Evolutionary conservation across 2,888 invertebrate genomes (phyloP), one percentile per base, ranked within the genome.

Genomic region (Dysmachus trigonus): DNA sequence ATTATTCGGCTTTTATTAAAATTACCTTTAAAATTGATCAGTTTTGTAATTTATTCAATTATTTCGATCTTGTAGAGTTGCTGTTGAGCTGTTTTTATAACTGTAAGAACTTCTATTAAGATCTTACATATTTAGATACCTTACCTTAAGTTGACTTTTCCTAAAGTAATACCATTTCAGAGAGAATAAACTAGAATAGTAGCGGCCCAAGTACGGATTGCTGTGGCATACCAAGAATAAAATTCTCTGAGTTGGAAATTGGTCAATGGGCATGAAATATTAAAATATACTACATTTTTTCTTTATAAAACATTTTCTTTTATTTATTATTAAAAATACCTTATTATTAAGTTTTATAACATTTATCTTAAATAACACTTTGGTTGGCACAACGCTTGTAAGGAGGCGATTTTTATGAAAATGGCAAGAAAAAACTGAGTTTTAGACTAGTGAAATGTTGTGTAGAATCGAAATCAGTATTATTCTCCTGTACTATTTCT

Each of bases 401-500:
- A 10, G 35, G 41, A 51, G 15, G 30, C 22, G 15, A 77, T 47
- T 77, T n/a, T 47, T 35, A 27, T 22, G 22, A 62, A 8, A 77
- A 77, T 77, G 77, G 77, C 77, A 77, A 77, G 77, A 30, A 33
- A n/a, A 30, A 33, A 73, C 33, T 33, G 33, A 35, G 13, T 51
- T 81, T 13, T 6, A 6, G 83, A 83, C 83, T 83, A 83, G 83
- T 83, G 13, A 41, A 41, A 62, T 22, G 41, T 62, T 35, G 73
- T 73, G n/a, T 31, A 35, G 13, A 33, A 73, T 41, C 73, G 13
- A 33, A 8, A n/a, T 31, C 27, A 71, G 71, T 38, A 22, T 33
- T 31, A 83, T 31, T 83, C 71, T 13, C 87, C 85, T 31, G 88
- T 88, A 73, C 87, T 88, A 73, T 88, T 87, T 41, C 88, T 84